These are phyloP conservation scores for Crocidura indochinensis DNA, from an alignment of 2,797 vertebrate genomes.

Conservation along the genomic window DNA sequence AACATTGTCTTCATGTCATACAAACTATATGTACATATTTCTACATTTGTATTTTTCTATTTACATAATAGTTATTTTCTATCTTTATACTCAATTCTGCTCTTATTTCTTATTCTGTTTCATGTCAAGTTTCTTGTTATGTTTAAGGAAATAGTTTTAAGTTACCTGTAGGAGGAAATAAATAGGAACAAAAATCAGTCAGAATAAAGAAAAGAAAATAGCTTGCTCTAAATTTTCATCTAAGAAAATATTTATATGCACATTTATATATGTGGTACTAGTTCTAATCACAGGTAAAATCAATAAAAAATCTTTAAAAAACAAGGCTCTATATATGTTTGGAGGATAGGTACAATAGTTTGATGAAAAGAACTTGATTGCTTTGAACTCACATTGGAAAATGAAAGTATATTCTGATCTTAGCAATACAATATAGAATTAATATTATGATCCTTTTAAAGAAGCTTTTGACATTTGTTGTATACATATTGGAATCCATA, in stretches of 20 bases:
- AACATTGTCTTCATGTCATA: background rate
- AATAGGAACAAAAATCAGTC: background rate
- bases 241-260: too few relatives aligned
- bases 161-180: background rate
- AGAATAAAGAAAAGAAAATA: background rate
- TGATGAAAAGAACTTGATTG: conserved; percentile 45
- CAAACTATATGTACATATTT: background rate
- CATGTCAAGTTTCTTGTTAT: background rate
- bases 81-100: conserved; percentile 18
- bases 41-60: conserved; percentile 42
- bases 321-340: background rate
- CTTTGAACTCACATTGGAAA: conserved; percentile 40
- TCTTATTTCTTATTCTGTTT: conserved; percentile 58
- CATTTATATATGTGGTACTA: background rate
- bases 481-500: background rate
- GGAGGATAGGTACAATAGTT: background rate
- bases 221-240: background rate
- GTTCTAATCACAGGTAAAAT: conserved; percentile 25
- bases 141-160: conserved; percentile 30
- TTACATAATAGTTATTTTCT: conserved; percentile 47
- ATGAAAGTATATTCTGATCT: conserved; percentile 21
- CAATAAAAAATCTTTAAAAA: background rate
- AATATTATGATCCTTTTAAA: conserved; percentile 53
- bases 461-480: conserved; percentile 7
- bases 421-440: background rate